Evolutionary conservation across 2,888 invertebrate species (phyloP), one percentile per base, ranked within the genome.

Genomic region (Galerucella pusilla): DNA sequence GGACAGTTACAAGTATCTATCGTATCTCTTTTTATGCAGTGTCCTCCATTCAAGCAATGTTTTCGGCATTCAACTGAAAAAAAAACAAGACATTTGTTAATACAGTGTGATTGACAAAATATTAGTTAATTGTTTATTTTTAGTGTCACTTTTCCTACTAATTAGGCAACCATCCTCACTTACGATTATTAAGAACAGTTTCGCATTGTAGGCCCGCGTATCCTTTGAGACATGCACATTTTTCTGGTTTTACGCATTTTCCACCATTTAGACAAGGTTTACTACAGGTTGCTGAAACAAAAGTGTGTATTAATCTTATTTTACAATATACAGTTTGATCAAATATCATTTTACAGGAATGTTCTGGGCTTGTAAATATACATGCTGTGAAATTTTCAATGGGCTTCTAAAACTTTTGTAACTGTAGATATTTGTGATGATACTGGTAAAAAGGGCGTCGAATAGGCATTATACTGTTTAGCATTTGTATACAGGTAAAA

Each of bases 201-300:
- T 82, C 81, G 67, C 82, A 82, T 73, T 80, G 79, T 28, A 73
- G 76, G 1, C 82, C 92, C 2, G 88, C 88, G 83, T 88, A 92
- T 76, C 92, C 92, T 71, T 88, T 85, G 42, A 88, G 87, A 82
- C 92, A 93, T 64, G 86, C 87, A 82, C 92, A 92, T 54, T 87
- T 87, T 68, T 91, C 90, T 9, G 91, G 91, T 69, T 89, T 89
- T 4, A 88, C 86, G 81, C 92, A 92, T 68, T 87, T 88, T 69
- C 92, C 92, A 52, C 92, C 91, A 83, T 92, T 92, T 81, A 90
- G 88, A 80, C 92, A 92, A 45, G 88, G 88, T 25, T 84, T 83
- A 45, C 87, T 80, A 83, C 92, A 92, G 82, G 89, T 82, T 61
- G 92, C 92, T 92, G 82, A 77, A 83, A 85, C 65, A 64, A 59